phyloP scores from a whole-genome alignment of 2,888 invertebrate species.

The Dinocampus coccinellae region DNA sequence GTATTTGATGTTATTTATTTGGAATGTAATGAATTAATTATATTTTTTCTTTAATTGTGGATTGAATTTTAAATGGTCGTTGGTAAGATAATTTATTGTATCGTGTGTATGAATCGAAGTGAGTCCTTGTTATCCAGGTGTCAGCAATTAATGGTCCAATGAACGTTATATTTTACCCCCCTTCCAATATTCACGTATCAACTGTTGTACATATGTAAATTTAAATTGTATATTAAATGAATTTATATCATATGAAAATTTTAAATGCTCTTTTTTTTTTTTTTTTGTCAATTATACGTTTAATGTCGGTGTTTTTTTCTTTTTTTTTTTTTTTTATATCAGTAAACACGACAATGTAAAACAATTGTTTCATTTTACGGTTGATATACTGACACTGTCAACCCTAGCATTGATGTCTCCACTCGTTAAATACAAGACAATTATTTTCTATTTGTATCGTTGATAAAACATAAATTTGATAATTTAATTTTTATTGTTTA shows the following conservation, averaged over 20 bases:
- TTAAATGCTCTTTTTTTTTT: no score
- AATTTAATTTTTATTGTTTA: not conserved
- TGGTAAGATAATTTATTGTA: not conserved
- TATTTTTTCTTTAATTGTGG: no score
- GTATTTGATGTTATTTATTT: not conserved
- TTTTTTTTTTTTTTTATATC: constrained; percentile 18
- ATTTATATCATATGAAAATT: constrained; percentile 28
- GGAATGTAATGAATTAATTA: no score
- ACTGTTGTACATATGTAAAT: no score
- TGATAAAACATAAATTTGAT: constrained; percentile 19
- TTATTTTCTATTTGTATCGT: constrained; percentile 29
- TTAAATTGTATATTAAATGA: no score
- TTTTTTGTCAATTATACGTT: constrained; percentile 21
- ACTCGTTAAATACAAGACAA: constrained; percentile 14
- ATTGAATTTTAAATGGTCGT: not conserved
- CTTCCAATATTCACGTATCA: no score
- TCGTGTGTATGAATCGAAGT: not conserved
- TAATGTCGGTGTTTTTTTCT: no score
- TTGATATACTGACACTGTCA: constrained; percentile 21
- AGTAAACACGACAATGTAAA: not conserved
- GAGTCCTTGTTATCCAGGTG: constrained; percentile 3
- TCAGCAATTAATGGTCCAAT: constrained; percentile 23
- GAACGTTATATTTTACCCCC: constrained; percentile 31
- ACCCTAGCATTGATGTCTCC: constrained; percentile 55
- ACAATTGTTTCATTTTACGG: not conserved